Conservation (phyloP, 2,797 vertebrate species). For the Acanthopagrus latus region DNA sequence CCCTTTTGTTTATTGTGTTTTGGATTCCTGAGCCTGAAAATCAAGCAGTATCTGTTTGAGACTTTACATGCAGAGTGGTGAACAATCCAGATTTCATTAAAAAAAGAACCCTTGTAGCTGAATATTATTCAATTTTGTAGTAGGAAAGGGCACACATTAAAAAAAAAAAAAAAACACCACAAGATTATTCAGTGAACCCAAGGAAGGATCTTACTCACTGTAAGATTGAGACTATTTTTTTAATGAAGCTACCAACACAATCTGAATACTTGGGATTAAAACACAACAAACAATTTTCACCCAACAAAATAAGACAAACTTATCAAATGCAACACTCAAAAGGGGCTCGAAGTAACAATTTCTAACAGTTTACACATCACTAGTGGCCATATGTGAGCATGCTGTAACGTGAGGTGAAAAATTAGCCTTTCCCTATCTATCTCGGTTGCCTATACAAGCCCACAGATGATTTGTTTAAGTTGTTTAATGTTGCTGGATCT, state of each 20-base stretch:
- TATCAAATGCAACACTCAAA: neutral
- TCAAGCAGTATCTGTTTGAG: neutral
- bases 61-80: neutral
- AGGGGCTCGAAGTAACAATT: too few relatives aligned
- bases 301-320: neutral
- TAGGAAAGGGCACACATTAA: neutral
- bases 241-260: neutral
- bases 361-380: too few relatives aligned
- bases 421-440: too few relatives aligned
- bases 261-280: neutral
- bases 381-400: too few relatives aligned
- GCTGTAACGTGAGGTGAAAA: too few relatives aligned
- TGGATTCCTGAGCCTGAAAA: neutral
- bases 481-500: too few relatives aligned
- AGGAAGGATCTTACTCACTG: neutral
- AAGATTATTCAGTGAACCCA: neutral
- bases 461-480: too few relatives aligned
- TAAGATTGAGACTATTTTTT: too few relatives aligned
- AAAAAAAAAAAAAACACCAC: neutral
- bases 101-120: neutral
- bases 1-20: conserved; percentile 11
- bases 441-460: too few relatives aligned
- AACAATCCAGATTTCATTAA: neutral
- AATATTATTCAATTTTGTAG: neutral
- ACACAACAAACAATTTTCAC: neutral